Percentiles rank a stretch among this genome's conserved stretches.
Conservation (phyloP, 2,113 vertebrate genomes). For the Xiphias gladius region DNA sequence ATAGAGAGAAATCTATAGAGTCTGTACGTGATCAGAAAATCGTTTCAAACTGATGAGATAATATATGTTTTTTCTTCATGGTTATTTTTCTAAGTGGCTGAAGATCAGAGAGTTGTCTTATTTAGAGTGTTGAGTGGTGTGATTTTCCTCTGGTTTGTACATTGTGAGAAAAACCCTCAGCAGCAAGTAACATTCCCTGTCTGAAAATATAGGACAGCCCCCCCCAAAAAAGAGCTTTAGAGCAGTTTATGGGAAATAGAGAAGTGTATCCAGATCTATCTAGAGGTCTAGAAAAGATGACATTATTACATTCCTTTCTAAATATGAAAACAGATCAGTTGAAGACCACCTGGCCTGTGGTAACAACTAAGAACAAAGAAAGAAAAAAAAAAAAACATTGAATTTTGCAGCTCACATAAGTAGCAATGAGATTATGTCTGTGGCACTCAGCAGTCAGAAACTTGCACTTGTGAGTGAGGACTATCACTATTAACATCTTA, state of each 20-base stretch:
- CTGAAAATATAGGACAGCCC: conserved; percentile 72
- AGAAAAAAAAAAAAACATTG: background rate
- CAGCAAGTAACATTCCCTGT: conserved; percentile 79
- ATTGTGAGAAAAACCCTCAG: conserved; percentile 64
- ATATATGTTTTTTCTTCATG: conserved; percentile 65
- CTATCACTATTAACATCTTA: conserved; percentile 67
- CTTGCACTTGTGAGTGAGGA: conserved; percentile 76
- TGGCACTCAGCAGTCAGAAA: conserved; percentile 51
- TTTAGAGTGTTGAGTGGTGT: conserved; percentile 54
- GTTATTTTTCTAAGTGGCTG: conserved; percentile 79
- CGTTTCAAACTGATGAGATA: conserved; percentile 74
- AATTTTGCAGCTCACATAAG: conserved; percentile 72
- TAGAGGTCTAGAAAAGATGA: conserved; percentile 57
- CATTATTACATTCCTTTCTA: conserved; percentile 77
- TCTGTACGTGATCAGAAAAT: conserved; percentile 82
- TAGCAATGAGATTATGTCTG: conserved; percentile 64
- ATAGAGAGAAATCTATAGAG: conserved; percentile 83
- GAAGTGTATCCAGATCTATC: conserved; percentile 61
- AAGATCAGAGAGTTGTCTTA: conserved; percentile 67
- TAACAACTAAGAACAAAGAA: conserved; percentile 45
- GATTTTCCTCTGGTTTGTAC: conserved; percentile 66
- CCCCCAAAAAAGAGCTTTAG: conserved; percentile 58
- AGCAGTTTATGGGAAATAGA: conserved; percentile 53
- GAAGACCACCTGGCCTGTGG: conserved; percentile 67
- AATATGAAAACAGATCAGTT: conserved; percentile 64